These are phyloP conservation scores for Tethya wilhelma DNA, from an alignment of 37 sponge, comb jelly and placozoan genomes.

Conservation along the genomic window DNA sequence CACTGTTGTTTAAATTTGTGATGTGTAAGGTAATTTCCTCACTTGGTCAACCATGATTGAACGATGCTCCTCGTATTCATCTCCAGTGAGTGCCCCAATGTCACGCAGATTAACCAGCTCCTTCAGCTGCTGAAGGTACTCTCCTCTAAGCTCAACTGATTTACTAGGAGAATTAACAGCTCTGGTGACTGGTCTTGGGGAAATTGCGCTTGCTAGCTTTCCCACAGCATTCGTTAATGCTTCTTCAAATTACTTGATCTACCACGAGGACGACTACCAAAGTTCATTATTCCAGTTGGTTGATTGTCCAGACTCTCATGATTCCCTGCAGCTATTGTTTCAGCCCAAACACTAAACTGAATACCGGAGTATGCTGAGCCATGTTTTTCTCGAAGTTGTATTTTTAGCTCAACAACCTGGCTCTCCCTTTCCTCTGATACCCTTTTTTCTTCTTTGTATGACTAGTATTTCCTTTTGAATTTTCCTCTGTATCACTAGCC, in stretches of 20 bases:
- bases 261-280: constrained; percentile 21
- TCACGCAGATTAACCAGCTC: constrained; percentile 15
- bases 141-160: constrained; percentile 17
- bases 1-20: no score
- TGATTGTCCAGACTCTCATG: constrained; percentile 9
- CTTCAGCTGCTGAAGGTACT: constrained; percentile 19
- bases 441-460: constrained; percentile 8
- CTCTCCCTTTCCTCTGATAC: constrained; percentile 11
- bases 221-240: constrained; percentile 2
- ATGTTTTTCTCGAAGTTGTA: constrained; percentile 4
- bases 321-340: constrained; percentile 12
- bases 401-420: constrained; percentile 7
- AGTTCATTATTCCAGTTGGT: constrained; percentile 11
- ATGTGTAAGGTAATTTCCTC: constrained; percentile 27
- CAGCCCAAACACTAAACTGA: constrained; percentile 17
- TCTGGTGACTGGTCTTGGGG: constrained; percentile 10
- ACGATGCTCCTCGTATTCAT: constrained; percentile 25
- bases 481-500: constrained; percentile 6
- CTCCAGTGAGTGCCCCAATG: constrained; percentile 8
- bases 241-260: constrained; percentile 15
- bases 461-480: constrained; percentile 1
- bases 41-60: constrained; percentile 3
- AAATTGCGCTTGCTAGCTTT: constrained; percentile 1
- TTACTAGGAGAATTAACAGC: constrained; percentile 18
- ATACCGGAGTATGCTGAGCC: constrained; percentile 18